Base-by-base conservation (phyloP, 2,113 vertebrate species). In the Castor canadensis region DNA sequence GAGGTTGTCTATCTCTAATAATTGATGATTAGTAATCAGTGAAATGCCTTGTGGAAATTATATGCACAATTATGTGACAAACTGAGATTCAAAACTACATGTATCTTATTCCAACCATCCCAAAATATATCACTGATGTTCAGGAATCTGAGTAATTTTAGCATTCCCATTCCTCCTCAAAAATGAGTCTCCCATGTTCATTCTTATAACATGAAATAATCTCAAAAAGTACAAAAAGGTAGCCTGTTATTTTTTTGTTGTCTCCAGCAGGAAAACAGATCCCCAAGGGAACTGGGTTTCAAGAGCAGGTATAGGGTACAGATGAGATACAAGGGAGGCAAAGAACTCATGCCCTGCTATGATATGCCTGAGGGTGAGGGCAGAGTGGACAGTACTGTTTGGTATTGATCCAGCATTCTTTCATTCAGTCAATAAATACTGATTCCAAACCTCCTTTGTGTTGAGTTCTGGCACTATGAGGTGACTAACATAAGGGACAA, bases 311-410 rank as follows among this genome's bases (percentile, higher is more conserved):
- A 45, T 12, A 38, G 67, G 72, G 11, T 7, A 11, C 56, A 79
- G 89, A 24, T 2, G 15, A 32, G 49, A 3, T 8, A 19, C 22
- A 13, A 0, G 45, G 45, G 28, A 67, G 19, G 1, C n/a, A 67
- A 40, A 47, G 47, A 17, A 20, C 35, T 10, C 5, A 2, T 17
- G n/a, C 3, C 45, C 9, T 9, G 5, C 56, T 47, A 20, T 8
- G 15, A 22, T 1, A 19, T 1, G 60, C 58, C 19, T 17, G 0
- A 0, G 17, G n/a, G 45, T 7, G 28, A 52, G 3, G 9, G 13
- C 1, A 1, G 49, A 45, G 35, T 28, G 56, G 67, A 2, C 7
- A 19, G 20, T 3, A 22, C 52, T 9, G 3, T 13, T 67, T 30
- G 43, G 8, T 26, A 32, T 38, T 11, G 67, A 79, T 11, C 40